Base-by-base conservation (phyloP, 2,888 invertebrate species). In the Eupithecia inturbata region DNA sequence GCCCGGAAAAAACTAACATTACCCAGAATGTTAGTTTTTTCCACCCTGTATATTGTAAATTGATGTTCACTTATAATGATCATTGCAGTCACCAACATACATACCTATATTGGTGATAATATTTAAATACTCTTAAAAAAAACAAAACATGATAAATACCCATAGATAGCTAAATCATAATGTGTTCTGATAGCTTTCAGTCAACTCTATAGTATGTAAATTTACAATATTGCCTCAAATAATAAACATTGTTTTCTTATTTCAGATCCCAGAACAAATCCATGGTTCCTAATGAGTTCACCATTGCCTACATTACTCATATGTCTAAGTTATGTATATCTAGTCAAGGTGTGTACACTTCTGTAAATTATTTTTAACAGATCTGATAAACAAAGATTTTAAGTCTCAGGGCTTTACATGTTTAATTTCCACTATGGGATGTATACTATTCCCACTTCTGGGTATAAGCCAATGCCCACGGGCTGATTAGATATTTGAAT, bases 261-360 rank as follows among this genome's bases (percentile, higher is more conserved):
- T 96, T 82, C 95, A 98, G 98, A 98, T 95, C 95, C 96, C 79
- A 96, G 99, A 89, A 98, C 98, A 85, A 97, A 97, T 92, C 96
- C 97, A 92, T 99, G 98, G 98, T 96, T 97, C 86, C 95, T 99
- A 95, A 99, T 99, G 98, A 97, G 97, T 87, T 98, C 98, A 83
- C 99, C 99, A 78, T 96, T 98, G 88, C 98, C 99, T 85, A 99
- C 99, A 83, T 95, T 98, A 91, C 95, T 97, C 91, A 97, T 98
- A 93, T 99, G 98, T 95, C 94, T 98, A 89, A 93, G 95, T 88
- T 99, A 99, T 95, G 96, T 99, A 85, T 97, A 97, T 95, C 92
- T 98, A 93, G 99, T 99, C 91, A 98, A 98, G 96, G 96, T 96
- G 93, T 71, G 73, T 66, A 64, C 6, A 41, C 62, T 19, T 53